A percentile compares a stretch with the other conserved stretches of the same genome.
Evolutionary conservation across 1,140 invertebrate genomes (phyloP).

Genomic region (Meloidogyne hapla): DNA sequence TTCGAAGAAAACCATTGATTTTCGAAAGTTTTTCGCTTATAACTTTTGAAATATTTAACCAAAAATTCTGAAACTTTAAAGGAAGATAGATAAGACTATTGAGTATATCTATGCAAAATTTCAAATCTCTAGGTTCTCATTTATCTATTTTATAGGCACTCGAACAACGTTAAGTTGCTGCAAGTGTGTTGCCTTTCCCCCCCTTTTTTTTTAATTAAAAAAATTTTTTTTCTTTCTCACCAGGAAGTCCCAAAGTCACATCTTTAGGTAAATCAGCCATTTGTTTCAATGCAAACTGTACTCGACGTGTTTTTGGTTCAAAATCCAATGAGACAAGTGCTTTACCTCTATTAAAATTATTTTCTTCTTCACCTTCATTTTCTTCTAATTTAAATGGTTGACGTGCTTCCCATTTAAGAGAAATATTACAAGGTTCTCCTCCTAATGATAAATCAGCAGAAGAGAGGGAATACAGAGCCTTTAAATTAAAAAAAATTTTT

Average conservation of each 20-base stretch:
- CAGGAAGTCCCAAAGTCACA: slow-evolving; percentile 89
- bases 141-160: too few species aligned
- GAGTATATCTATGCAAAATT: too few species aligned
- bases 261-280: slow-evolving; percentile 89
- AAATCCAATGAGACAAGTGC: slow-evolving; percentile 86
- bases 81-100: too few species aligned
- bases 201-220: slow-evolving; percentile 4
- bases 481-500: neutral
- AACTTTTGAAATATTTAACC: too few species aligned
- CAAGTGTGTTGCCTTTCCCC: too few species aligned
- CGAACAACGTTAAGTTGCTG: too few species aligned
- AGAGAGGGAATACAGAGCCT: neutral
- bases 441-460: slow-evolving; percentile 77
- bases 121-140: too few species aligned
- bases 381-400: slow-evolving; percentile 53
- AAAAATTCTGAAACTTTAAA: too few species aligned
- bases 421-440: slow-evolving; percentile 55
- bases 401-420: slow-evolving; percentile 53
- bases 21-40: too few species aligned
- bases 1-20: too few species aligned
- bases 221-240: slow-evolving; percentile 65
- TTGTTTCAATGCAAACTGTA: slow-evolving; percentile 75
- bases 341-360: slow-evolving; percentile 70
- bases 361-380: neutral
- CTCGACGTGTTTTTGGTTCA: slow-evolving; percentile 76